These are phyloP conservation scores for Telmatochromis sp. DNA, from an alignment of 2,113 vertebrate species.

Conservation along the genomic window DNA sequence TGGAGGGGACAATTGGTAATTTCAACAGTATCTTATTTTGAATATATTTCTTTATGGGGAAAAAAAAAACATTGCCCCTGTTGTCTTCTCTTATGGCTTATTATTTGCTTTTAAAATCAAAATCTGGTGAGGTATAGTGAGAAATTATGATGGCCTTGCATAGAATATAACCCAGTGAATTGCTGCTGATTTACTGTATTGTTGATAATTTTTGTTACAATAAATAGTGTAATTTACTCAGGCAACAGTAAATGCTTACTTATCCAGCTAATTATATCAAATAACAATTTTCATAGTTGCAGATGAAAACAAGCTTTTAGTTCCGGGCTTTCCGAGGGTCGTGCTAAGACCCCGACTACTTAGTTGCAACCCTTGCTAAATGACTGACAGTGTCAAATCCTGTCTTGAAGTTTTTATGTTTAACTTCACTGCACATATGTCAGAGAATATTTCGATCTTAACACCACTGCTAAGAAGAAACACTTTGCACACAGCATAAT, in stretches of 20 bases:
- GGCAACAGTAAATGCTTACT: neutral
- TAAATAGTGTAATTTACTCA: neutral
- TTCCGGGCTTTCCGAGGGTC: neutral
- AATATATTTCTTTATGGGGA: neutral
- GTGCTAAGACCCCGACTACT: neutral
- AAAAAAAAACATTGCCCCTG: neutral
- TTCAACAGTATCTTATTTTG: conserved; percentile 21
- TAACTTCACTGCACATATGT: conserved; percentile 63
- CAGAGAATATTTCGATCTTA: conserved; percentile 51
- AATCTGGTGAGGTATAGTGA: neutral
- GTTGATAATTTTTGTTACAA: neutral
- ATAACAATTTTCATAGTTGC: neutral
- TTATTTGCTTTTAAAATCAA: neutral
- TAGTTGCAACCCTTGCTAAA: neutral
- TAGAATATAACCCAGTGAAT: neutral
- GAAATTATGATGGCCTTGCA: neutral
- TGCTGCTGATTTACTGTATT: neutral
- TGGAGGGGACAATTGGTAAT: conserved; percentile 22
- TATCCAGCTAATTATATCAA: neutral
- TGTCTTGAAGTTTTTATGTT: conserved; percentile 55
- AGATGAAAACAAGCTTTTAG: neutral
- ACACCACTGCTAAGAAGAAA: neutral
- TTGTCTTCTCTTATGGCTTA: neutral
- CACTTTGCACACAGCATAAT: neutral
- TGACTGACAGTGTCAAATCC: conserved; percentile 64